Conservation (phyloP, 2,113 vertebrate species). For the Perognathus longimembris region DNA sequence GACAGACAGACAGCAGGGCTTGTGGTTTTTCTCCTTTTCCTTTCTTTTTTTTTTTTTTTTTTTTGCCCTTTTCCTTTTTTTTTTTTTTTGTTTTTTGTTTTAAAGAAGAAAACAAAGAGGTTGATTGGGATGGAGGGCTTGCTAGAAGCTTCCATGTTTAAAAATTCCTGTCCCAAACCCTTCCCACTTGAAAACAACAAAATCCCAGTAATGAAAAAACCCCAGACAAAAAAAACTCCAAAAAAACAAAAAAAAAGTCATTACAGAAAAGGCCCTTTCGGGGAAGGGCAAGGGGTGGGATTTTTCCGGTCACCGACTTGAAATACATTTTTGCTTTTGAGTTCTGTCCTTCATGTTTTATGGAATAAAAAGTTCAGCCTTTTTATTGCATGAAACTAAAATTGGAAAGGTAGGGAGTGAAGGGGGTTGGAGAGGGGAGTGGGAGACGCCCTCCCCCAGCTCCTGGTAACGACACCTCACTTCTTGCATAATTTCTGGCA, state of each 20-base stretch:
- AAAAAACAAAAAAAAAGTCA: conserved; percentile 89
- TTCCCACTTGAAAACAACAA: conserved; percentile 61
- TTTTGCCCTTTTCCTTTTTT: conserved; percentile 85
- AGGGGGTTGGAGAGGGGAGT: conserved; percentile 10
- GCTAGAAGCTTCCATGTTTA: conserved; percentile 88
- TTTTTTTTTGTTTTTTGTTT: conserved; percentile 87
- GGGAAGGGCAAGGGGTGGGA: conserved; percentile 72
- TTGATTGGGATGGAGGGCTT: conserved; percentile 80
- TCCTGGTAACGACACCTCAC: conserved; percentile 93
- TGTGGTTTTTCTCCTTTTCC: conserved; percentile 34
- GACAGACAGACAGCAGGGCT: conserved; percentile 86
- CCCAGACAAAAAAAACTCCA: conserved; percentile 67
- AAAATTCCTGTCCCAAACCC: conserved; percentile 76
- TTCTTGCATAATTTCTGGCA: conserved; percentile 93
- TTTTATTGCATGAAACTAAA: conserved; percentile 95
- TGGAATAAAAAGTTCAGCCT: conserved; percentile 94
- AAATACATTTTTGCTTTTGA: conserved; percentile 87
- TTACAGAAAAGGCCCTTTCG: conserved; percentile 90
- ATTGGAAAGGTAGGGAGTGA: conserved; percentile 80
- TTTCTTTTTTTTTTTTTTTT: conserved; percentile 36
- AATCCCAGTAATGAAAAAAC: conserved; percentile 72
- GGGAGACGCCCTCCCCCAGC: conserved; percentile 72
- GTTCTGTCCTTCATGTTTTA: conserved; percentile 96
- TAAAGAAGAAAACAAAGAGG: conserved; percentile 90
- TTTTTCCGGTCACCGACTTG: conserved; percentile 90